These are phyloP conservation scores for Andrena bucephala DNA, from an alignment of 2,888 invertebrate genomes.

Conservation along the genomic window DNA sequence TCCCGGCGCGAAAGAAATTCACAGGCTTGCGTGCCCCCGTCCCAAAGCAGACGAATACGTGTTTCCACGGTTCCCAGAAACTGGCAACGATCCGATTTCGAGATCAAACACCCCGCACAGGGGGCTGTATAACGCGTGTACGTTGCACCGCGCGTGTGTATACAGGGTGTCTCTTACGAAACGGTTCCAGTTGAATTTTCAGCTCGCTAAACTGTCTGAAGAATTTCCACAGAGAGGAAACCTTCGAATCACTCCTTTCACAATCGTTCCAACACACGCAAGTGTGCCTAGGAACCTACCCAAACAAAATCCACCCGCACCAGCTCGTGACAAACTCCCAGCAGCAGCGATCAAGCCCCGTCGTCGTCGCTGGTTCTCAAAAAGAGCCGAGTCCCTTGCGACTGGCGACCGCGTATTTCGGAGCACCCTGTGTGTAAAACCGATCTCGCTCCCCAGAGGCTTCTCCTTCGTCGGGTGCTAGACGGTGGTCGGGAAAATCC, in stretches of 20 bases:
- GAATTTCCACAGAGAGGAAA: too few relatives aligned
- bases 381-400: neutral
- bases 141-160: neutral
- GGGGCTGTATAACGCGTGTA: neutral
- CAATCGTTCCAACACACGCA: too few relatives aligned
- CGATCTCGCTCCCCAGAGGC: slow-evolving; percentile 65
- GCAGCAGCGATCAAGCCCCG: neutral
- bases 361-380: neutral
- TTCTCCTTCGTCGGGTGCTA: slow-evolving; percentile 65
- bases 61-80: neutral
- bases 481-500: slow-evolving; percentile 76
- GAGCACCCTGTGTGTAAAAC: slow-evolving; percentile 50
- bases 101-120: neutral
- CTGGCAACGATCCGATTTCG: neutral
- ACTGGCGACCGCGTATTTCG: neutral
- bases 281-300: too few relatives aligned
- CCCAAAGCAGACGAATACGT: neutral
- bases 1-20: neutral
- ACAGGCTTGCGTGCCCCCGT: neutral
- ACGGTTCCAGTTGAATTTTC: too few relatives aligned
- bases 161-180: neutral
- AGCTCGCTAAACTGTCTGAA: too few relatives aligned
- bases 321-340: neutral
- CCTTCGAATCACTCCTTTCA: too few relatives aligned
- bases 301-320: too few relatives aligned